A percentile compares a stretch with the other conserved stretches of the same genome.
Conservation (phyloP, 37 sponge, comb jelly and placozoan species). For the Lycopodina hypogea region DNA sequence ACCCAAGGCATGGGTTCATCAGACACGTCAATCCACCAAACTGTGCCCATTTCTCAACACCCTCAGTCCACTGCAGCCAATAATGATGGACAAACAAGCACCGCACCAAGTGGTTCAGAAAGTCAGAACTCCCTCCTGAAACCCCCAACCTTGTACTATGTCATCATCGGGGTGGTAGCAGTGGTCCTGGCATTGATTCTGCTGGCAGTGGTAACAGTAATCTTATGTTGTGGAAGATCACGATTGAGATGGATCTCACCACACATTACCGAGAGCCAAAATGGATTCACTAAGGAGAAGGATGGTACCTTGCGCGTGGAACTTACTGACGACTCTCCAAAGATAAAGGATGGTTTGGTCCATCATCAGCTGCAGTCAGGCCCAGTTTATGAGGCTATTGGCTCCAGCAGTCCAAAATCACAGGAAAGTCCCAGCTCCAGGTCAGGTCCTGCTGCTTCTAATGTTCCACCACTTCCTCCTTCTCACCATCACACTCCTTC, state of each 20-base stretch:
- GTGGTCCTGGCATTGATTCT: background rate
- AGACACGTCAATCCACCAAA: too few relatives aligned
- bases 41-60: too few relatives aligned
- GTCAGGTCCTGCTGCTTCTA: background rate
- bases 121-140: background rate
- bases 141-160: background rate
- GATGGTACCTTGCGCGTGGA: background rate
- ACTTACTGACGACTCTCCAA: background rate
- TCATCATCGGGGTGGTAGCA: background rate
- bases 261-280: background rate
- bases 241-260: background rate
- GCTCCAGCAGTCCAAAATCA: background rate
- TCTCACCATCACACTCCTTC: too few relatives aligned
- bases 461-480: too few relatives aligned
- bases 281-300: background rate
- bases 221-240: background rate
- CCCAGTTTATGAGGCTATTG: slow-evolving; percentile 1
- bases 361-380: slow-evolving; percentile 15
- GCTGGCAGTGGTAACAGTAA: background rate
- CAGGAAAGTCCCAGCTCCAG: slow-evolving; percentile 6
- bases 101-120: background rate
- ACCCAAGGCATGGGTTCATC: too few relatives aligned
- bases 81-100: background rate
- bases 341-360: background rate
- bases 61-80: background rate